phyloP scores from a whole-genome alignment of 2,888 invertebrate species.

The Dryadula phaetusa region DNA sequence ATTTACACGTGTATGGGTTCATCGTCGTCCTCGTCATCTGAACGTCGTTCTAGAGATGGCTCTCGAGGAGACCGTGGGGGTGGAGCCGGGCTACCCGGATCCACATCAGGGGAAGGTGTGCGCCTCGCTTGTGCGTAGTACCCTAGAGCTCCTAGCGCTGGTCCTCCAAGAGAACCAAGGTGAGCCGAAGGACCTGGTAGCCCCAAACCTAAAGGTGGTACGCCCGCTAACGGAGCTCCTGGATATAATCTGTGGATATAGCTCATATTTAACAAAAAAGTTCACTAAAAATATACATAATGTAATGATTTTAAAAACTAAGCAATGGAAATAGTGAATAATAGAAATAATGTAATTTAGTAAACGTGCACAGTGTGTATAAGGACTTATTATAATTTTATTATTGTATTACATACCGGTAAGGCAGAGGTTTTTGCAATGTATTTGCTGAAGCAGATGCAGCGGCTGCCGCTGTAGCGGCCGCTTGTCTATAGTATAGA shows the following conservation, averaged over 20 bases:
- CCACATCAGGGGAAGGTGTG: constrained; percentile 81
- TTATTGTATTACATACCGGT: constrained; percentile 75
- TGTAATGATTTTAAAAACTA: not conserved
- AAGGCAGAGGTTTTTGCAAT: constrained; percentile 94
- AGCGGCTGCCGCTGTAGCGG: constrained; percentile 88
- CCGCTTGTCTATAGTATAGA: constrained; percentile 92
- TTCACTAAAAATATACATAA: not conserved
- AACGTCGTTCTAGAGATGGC: constrained; percentile 70
- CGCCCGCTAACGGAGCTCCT: constrained; percentile 84
- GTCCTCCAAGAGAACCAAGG: constrained; percentile 87
- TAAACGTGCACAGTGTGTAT: not conserved
- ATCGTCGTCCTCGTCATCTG: constrained; percentile 85
- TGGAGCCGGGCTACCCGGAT: constrained; percentile 85
- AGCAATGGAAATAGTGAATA: not conserved
- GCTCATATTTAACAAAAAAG: not conserved
- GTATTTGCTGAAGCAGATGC: constrained; percentile 86
- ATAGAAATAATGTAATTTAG: not conserved
- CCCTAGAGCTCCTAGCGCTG: constrained; percentile 85
- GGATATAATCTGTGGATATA: constrained; percentile 81
- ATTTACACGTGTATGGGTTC: constrained; percentile 86
- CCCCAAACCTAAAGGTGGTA: constrained; percentile 84
- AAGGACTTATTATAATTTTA: not conserved
- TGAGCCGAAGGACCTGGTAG: constrained; percentile 88
- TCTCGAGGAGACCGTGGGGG: constrained; percentile 76
- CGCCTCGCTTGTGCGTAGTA: constrained; percentile 81